These are phyloP conservation scores for Drosophila arizonae DNA, from an alignment of 1,140 invertebrate genomes.

Conservation along the genomic window DNA sequence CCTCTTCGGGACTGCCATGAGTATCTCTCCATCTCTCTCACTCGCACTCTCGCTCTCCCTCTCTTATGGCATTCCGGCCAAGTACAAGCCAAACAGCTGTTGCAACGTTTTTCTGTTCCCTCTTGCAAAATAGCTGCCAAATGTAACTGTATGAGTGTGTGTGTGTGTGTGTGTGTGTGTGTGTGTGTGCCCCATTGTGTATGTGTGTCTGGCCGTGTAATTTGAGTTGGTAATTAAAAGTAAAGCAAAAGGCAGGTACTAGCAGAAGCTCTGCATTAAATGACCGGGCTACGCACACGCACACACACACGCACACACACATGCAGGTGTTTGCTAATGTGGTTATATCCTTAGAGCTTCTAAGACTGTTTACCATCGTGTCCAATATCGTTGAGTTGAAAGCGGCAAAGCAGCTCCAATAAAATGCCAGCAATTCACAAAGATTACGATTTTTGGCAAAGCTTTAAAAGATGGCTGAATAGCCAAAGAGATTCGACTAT, in stretches of 20 bases:
- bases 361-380: constrained; percentile 29
- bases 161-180: constrained; percentile 21
- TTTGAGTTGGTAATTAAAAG: constrained; percentile 79
- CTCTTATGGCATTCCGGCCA: constrained; percentile 41
- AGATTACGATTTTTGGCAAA: background rate
- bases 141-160: constrained; percentile 14
- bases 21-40: background rate
- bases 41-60: background rate
- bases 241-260: constrained; percentile 70
- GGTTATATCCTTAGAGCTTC: constrained; percentile 8
- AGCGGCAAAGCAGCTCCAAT: constrained; percentile 11
- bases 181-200: constrained; percentile 17
- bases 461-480: background rate
- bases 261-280: constrained; percentile 57
- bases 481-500: too few species aligned
- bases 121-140: constrained; percentile 28
- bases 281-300: constrained; percentile 37
- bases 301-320: constrained; percentile 11
- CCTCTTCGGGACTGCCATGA: constrained; percentile 12
- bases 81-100: constrained; percentile 75
- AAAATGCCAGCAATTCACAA: constrained; percentile 11
- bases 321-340: background rate
- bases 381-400: constrained; percentile 10
- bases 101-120: constrained; percentile 49
- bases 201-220: constrained; percentile 58